phyloP scores from a whole-genome alignment of 2,888 invertebrate genomes.

The Prostheceraeus crozeri region DNA sequence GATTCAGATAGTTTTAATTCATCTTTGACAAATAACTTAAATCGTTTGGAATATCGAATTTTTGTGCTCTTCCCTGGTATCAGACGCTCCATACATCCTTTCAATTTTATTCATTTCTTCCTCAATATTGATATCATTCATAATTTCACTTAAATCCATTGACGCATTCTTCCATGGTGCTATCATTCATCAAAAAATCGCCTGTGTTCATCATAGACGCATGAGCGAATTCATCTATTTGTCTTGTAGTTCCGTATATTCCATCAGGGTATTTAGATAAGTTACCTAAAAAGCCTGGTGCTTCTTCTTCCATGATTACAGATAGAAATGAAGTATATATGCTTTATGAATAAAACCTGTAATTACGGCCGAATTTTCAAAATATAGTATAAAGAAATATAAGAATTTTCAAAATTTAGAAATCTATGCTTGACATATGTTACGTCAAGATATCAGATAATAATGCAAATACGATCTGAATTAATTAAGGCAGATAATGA shows the following conservation, averaged over 20 bases:
- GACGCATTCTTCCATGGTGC: no score
- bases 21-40: no score
- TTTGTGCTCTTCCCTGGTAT: no score
- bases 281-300: conserved; percentile 18
- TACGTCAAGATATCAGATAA: no score
- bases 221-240: conserved; percentile 15
- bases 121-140: conserved; percentile 1
- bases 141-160: no score
- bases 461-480: no score
- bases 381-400: not conserved
- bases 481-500: no score
- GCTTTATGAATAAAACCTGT: not conserved
- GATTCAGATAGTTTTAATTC: no score
- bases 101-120: conserved; percentile 16
- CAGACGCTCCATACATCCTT: not conserved
- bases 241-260: not conserved
- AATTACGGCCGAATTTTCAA: conserved; percentile 21
- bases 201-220: conserved; percentile 1
- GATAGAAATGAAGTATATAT: conserved; percentile 11
- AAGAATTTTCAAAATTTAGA: not conserved
- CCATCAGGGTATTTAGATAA: conserved; percentile 27
- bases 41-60: no score
- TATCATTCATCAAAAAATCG: no score
- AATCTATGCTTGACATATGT: no score
- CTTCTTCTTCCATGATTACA: conserved; percentile 13